A percentile compares a stretch with the other conserved stretches of the same genome.
Conservation (phyloP, 35 echinoderm and acorn worm genomes). For the Hemicentrotus pulcherrimus region DNA sequence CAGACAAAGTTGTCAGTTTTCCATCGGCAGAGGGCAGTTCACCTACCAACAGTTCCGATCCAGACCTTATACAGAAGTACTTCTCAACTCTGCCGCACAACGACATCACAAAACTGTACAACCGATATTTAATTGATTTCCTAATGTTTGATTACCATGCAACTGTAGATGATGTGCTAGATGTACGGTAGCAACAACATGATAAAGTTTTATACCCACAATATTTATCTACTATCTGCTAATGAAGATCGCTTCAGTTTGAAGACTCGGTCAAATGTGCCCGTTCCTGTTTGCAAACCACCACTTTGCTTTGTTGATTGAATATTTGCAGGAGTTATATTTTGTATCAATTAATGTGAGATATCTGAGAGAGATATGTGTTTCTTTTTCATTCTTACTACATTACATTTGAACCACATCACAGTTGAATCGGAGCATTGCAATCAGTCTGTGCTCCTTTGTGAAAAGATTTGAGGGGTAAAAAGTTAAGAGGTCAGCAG, state of each 20-base stretch:
- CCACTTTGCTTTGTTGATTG: neutral
- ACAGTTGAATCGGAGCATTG: too few species aligned
- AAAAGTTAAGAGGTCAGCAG: too few species aligned
- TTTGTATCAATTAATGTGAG: neutral
- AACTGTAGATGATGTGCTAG: conserved; percentile 22
- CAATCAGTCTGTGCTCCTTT: too few species aligned
- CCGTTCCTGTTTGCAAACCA: neutral
- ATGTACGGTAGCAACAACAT: conserved; percentile 23
- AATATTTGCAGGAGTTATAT: neutral
- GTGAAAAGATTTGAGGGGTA: too few species aligned
- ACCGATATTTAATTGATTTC: conserved; percentile 76
- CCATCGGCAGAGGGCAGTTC: conserved; percentile 74
- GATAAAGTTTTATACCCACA: neutral
- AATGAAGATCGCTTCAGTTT: neutral
- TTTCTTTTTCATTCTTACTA: too few species aligned
- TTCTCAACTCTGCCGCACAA: conserved; percentile 56
- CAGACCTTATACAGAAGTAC: conserved; percentile 59
- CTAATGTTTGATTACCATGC: conserved; percentile 78
- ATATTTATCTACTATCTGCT: neutral
- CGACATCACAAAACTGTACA: conserved; percentile 75
- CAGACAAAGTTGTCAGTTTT: conserved; percentile 57
- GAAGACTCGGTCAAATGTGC: neutral
- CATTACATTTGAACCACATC: too few species aligned
- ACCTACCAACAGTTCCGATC: conserved; percentile 85
- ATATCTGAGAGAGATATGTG: too few species aligned